A percentile compares a stretch with the other conserved stretches of the same genome.
phyloP scores from a whole-genome alignment of 2,888 invertebrate genomes.

The Lochmaea capreae region DNA sequence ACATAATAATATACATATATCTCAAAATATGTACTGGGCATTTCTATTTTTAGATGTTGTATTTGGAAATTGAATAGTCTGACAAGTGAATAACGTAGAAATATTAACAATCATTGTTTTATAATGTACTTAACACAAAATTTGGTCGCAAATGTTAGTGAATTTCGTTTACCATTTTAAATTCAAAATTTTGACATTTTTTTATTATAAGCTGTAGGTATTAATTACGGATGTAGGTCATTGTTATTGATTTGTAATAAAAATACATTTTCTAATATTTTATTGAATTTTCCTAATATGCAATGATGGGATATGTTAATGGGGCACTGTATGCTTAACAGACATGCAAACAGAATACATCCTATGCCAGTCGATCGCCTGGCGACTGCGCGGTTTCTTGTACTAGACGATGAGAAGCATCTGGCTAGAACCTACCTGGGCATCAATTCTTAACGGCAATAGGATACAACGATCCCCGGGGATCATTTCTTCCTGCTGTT shows the following conservation, averaged over 20 bases:
- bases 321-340: no score
- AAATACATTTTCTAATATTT: slow-evolving; percentile 12
- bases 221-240: background rate
- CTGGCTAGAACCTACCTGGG: no score
- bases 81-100: no score
- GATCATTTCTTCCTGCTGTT: no score
- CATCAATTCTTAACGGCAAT: no score
- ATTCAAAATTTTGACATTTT: background rate
- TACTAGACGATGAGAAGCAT: no score
- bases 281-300: background rate
- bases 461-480: no score
- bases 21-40: background rate
- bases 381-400: no score
- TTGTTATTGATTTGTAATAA: slow-evolving; percentile 14
- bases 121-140: background rate
- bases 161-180: background rate
- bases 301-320: no score
- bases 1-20: no score
- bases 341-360: no score
- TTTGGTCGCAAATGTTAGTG: background rate
- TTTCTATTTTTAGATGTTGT: background rate
- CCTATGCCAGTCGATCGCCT: no score
- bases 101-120: background rate
- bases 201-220: background rate
- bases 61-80: background rate